Evolutionary conservation across 2,113 vertebrate species (phyloP), one percentile per base, ranked within the genome.

Genomic region (Alosa alosa): DNA sequence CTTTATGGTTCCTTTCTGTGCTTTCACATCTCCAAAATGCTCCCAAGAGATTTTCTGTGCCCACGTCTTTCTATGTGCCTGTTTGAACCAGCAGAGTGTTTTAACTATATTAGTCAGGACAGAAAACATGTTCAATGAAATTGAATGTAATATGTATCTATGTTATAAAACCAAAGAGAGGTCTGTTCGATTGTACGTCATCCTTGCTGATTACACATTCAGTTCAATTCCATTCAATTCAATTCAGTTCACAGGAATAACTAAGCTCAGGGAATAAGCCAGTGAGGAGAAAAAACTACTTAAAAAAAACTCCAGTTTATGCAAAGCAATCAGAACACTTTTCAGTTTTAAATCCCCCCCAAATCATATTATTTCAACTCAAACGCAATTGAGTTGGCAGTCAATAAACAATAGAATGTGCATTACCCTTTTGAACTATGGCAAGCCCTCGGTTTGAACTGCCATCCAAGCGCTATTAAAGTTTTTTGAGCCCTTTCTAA

Each of bases 401-500:
- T n/a, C 60, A 1, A n/a, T 25, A 13, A 3, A 18, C 52, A 57
- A 20, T 57, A 64, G 8, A 25, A 13, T 15, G 36, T 39, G 20
- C 36, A 13, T 3, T 78, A 4, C 36, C 31, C 31, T 39, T 78
- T 78, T 78, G 31, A 78, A 78, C 72, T 15, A 3, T 41, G 31
- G 11, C 64, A 68, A 68, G 64, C 64, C 72, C 72, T 78, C 72
- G 31, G 10, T 78, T 78, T 78, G 36, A 60, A 41, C 31, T 5
- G 25, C 3, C 72, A 78, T 17, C 13, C 36, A 13, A 78, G 72
- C 31, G 11, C 72, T 78, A 36, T 13, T 64, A 31, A 36, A 15
- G 64, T 72, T 78, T 78, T 78, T 36, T 78, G 11, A 78, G 72
- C 36, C 36, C 25, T 52, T 85, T 85, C 72, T 83, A 81, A 75